Evolutionary conservation across 2,888 invertebrate species (phyloP).

Genomic region (Andrena dorsata): DNA sequence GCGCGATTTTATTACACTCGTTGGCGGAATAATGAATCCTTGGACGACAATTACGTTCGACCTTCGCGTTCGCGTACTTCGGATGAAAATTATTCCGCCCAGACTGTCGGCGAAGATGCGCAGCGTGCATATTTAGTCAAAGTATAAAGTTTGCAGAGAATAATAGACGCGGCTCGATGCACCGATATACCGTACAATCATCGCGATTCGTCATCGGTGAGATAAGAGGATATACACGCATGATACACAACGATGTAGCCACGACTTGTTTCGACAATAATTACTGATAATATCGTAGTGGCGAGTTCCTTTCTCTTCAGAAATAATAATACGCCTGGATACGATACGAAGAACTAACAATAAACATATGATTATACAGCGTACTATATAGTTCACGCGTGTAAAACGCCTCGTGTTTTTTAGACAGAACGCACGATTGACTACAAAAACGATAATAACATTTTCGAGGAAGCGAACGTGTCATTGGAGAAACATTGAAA

Average conservation of each 20-base stretch:
- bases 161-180: not conserved
- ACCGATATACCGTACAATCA: slow-evolving; percentile 25
- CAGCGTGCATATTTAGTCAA: slow-evolving; percentile 10
- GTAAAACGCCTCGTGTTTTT: not conserved
- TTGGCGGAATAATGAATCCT: not conserved
- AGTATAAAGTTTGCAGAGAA: slow-evolving; percentile 10
- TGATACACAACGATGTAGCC: not conserved
- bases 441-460: not conserved
- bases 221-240: slow-evolving; percentile 33
- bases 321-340: slow-evolving; percentile 46
- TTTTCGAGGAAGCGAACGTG: not conserved
- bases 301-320: not conserved
- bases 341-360: slow-evolving; percentile 29
- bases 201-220: slow-evolving; percentile 54
- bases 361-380: slow-evolving; percentile 21
- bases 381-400: not conserved
- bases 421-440: not conserved
- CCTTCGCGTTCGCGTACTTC: not conserved
- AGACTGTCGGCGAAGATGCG: not conserved
- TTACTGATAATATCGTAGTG: slow-evolving; percentile 1
- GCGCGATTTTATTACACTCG: not conserved
- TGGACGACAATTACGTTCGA: not conserved
- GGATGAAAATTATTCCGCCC: slow-evolving; percentile 19
- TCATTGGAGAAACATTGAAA: not conserved
- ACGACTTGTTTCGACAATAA: slow-evolving; percentile 12